Base-by-base conservation (phyloP, 1,140 invertebrate species). In the Arctopsyche grandis region DNA sequence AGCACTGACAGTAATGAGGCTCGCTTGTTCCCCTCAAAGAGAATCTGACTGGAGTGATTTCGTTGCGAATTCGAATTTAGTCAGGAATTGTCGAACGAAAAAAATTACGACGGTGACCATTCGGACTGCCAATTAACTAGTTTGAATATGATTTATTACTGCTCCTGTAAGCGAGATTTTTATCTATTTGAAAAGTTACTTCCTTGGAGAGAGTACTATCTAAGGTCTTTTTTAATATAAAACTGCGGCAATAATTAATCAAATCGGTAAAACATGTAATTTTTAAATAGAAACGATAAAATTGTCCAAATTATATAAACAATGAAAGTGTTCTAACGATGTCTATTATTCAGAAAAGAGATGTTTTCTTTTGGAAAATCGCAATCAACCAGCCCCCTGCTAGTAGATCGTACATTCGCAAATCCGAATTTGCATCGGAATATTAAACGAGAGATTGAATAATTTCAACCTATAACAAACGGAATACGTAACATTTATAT, bases 1-100 rank as follows among this genome's bases (percentile, higher is more conserved):
- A 75, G 52, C 52, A 26, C 66, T 24, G 60, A 52, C 71, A 38
- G 73, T 80, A 76, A 80, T 80, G 79, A 80, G 77, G 56, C 69
- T 70, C 79, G 70, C 74, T 80, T 80, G 79, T 80, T 80, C 66
- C 60, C 44, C 58, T 79, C 79, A 80, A 80, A 80, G 78, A 16
- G 75, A 73, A 80, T 43, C 44, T 38, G n/a, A 48, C 12, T 63
- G 58, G 58, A 75, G 29, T 77, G 69, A 74, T 77, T 74, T 77
- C 26, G 69, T 80, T 77, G 52, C 43, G 29, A 74, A 58, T 48
- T 26, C 38, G 12, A 22, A 69, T 38, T 29, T 16, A 78, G 24
- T 24, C 43, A 69, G 44, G 63, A 14, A n/a, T 60, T 7, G 44
- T 7, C 56, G 16, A 9, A 19, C 5, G 56, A 60, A 19, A 60